Evolutionary conservation across 2,888 invertebrate species (phyloP), one percentile per base, ranked within the genome.

Genomic region (Drosophila quinaria): DNA sequence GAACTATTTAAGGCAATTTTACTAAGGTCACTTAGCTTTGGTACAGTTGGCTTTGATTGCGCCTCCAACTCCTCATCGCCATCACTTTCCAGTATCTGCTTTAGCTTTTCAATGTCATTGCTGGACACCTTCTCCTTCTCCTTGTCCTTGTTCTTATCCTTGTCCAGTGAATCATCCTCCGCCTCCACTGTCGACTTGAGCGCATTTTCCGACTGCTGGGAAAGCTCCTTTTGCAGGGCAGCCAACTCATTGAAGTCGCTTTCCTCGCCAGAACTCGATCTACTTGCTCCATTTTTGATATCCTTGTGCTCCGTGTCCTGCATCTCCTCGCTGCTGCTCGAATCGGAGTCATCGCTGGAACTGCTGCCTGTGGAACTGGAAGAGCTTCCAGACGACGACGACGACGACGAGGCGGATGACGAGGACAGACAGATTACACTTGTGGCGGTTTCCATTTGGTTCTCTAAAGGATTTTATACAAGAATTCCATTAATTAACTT

Each of bases 11-110:
- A 92, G 92, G 92, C 92, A 92, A 87, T 90, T 90, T 92, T 92
- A 90, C 92, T 92, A 92, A 92, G 92, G 91, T 92, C 92, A 92
- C 92, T 92, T 92, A 92, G 89, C 91, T 92, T 92, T 90, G 92
- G 92, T 91, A 92, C 89, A 71, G 68, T 74, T n/a, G 10, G 51
- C 1, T 37, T 35, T 39, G 11, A 15, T 17, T 49, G 9, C 52
- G 54, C 55, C 22, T 63, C 59, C 17, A 55, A 44, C 13, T 61
- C 54, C 17, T 25, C 44, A 13, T 62, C 61, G 3, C 25, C 58
- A 15, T 89, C 90, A 64, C 91, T 89, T 69, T 91, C 90, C 44
- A 91, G 73, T 46, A 91, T 91, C 76, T 90, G 80, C 74, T 91
- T 91, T 39, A 91, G 79, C 72, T 91, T 89, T 58, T 89, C 91